These are phyloP conservation scores for Megaptera novaeangliae DNA, from an alignment of 2,113 vertebrate species.

Conservation along the genomic window DNA sequence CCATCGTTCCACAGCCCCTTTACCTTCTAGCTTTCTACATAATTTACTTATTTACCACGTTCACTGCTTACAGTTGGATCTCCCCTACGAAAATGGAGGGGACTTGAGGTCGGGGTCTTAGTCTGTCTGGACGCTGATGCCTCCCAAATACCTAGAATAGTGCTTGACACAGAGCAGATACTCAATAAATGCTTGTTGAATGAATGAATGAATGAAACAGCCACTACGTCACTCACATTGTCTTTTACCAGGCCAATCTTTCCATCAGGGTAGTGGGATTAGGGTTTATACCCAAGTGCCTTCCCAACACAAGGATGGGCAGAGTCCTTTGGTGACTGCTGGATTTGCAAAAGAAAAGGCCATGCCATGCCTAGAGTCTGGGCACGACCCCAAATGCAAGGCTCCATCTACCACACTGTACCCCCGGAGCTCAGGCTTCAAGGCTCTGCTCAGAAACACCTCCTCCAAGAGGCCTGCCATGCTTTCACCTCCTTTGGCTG, in stretches of 20 bases:
- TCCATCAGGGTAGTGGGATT: background rate
- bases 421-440: background rate
- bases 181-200: background rate
- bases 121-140: background rate
- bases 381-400: background rate
- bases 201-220: background rate
- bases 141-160: background rate
- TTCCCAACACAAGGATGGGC: background rate
- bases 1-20: background rate
- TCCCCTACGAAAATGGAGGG: background rate
- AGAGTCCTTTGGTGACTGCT: background rate
- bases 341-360: background rate
- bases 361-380: background rate
- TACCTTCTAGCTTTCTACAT: background rate
- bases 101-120: background rate
- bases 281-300: background rate
- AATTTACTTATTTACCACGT: background rate
- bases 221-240: background rate
- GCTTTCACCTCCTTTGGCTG: background rate
- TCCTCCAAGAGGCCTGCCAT: background rate
- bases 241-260: background rate
- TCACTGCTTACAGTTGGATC: background rate
- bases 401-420: background rate
- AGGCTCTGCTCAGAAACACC: background rate
- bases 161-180: background rate